These are phyloP conservation scores for Oxystoma pomonae DNA, from an alignment of 2,888 invertebrate species.

Conservation along the genomic window DNA sequence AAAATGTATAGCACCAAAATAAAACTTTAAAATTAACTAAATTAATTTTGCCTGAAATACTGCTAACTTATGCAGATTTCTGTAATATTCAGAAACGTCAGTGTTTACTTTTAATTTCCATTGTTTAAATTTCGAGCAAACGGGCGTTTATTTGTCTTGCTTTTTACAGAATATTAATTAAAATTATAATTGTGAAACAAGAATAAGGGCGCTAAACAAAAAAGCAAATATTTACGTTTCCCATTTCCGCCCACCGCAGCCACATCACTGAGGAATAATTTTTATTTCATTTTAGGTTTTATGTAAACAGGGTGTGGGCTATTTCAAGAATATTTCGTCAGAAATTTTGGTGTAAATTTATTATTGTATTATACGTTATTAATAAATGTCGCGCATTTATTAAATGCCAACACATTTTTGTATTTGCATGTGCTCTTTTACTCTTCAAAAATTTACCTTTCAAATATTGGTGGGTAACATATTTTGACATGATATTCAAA, in stretches of 20 bases:
- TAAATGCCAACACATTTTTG: too few relatives aligned
- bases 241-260: neutral
- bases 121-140: constrained; percentile 37
- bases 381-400: too few relatives aligned
- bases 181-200: constrained; percentile 27
- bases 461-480: too few relatives aligned
- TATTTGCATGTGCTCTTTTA: too few relatives aligned
- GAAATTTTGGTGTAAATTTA: too few relatives aligned
- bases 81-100: neutral
- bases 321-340: too few relatives aligned
- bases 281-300: too few relatives aligned
- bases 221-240: constrained; percentile 19
- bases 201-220: constrained; percentile 14
- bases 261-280: too few relatives aligned
- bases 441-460: too few relatives aligned
- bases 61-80: neutral
- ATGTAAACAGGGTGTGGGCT: too few relatives aligned
- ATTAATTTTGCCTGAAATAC: neutral
- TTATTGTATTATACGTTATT: too few relatives aligned
- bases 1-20: neutral
- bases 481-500: too few relatives aligned
- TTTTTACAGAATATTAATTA: constrained; percentile 29
- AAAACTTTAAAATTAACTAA: neutral
- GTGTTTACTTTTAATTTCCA: constrained; percentile 39
- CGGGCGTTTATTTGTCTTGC: constrained; percentile 34